phyloP scores from a whole-genome alignment of 2,113 vertebrate genomes.

The Athene noctua region DNA sequence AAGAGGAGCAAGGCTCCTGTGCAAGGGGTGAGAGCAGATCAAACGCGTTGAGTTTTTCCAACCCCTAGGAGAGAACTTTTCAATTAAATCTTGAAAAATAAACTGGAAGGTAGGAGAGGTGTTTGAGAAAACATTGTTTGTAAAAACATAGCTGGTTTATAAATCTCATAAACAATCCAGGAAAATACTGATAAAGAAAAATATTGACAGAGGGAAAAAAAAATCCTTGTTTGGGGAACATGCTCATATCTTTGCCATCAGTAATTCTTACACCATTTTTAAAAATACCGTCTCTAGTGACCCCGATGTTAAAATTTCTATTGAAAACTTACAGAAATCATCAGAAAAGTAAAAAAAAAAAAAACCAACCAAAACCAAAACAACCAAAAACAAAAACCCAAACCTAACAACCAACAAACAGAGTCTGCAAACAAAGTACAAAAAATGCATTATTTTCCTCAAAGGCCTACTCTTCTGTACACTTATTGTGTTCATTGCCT shows the following conservation, averaged over 20 bases:
- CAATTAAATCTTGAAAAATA: conserved; percentile 11
- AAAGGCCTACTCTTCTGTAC: background rate
- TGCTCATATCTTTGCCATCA: background rate
- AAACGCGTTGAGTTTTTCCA: background rate
- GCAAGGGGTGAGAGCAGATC: background rate
- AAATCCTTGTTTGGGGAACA: background rate
- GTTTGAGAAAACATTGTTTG: background rate
- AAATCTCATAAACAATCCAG: background rate
- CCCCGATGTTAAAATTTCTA: background rate
- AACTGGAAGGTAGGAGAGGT: background rate
- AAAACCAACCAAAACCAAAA: fast-evolving
- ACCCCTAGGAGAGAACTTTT: background rate
- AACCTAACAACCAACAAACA: background rate
- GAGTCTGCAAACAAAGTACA: background rate
- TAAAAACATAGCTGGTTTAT: background rate
- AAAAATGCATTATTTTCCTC: background rate
- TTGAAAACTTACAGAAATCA: background rate
- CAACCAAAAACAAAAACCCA: fast-evolving
- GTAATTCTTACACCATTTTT: background rate
- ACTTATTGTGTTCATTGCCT: background rate
- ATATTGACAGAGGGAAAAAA: background rate
- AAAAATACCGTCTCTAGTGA: background rate
- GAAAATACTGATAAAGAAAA: background rate
- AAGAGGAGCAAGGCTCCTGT: background rate
- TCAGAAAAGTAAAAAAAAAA: background rate